These are phyloP conservation scores for Oxyruncus cristatus DNA, from an alignment of 2,113 vertebrate species.

Conservation along the genomic window DNA sequence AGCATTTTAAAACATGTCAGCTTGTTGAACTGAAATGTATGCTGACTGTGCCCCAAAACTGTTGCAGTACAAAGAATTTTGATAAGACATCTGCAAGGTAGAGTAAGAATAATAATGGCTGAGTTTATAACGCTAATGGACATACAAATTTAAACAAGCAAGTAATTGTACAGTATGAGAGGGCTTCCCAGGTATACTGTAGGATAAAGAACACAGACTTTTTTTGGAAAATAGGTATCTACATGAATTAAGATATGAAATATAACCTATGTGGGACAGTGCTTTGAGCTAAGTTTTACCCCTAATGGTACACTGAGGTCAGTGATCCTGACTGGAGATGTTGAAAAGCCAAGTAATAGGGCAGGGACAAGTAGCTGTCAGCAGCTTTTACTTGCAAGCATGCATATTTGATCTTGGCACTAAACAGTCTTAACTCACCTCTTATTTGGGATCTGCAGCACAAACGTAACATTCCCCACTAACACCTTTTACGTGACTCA, in stretches of 20 bases:
- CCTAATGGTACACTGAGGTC: background rate
- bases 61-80: background rate
- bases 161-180: background rate
- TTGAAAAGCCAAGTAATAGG: background rate
- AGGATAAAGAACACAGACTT: background rate
- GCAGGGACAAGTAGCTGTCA: background rate
- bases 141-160: background rate
- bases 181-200: background rate
- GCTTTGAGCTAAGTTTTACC: background rate
- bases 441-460: background rate
- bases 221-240: background rate
- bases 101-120: background rate
- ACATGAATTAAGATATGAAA: background rate
- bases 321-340: background rate
- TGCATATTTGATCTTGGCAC: fast-evolving
- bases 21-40: background rate
- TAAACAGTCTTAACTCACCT: background rate
- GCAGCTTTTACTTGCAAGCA: background rate
- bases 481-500: background rate
- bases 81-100: background rate
- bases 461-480: background rate
- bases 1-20: background rate
- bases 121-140: background rate
- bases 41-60: background rate
- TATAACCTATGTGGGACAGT: fast-evolving